Evolutionary conservation across 2,888 invertebrate genomes (phyloP).

Genomic region (Ctena decussata): DNA sequence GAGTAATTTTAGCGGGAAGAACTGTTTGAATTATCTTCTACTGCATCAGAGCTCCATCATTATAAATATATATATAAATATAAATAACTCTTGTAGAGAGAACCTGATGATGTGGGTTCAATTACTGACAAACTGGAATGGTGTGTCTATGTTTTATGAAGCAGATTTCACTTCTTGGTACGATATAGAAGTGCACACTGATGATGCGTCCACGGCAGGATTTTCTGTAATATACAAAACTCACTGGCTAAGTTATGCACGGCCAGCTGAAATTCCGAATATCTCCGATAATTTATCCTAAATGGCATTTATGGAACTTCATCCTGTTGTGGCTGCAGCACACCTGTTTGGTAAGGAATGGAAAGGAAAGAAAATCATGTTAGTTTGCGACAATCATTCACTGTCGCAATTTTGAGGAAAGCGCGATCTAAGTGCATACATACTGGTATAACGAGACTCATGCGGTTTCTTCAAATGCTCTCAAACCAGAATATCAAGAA

Average conservation of each 20-base stretch:
- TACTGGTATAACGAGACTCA: slow-evolving; percentile 21
- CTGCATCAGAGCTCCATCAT: slow-evolving; percentile 28
- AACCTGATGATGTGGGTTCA: slow-evolving; percentile 32
- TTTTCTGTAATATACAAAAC: slow-evolving; percentile 33
- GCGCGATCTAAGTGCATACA: slow-evolving; percentile 17
- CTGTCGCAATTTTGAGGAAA: slow-evolving; percentile 43
- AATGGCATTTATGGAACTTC: slow-evolving; percentile 38
- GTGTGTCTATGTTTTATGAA: slow-evolving; percentile 23
- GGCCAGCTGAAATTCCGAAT: slow-evolving; percentile 23
- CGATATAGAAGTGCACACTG: slow-evolving; percentile 23
- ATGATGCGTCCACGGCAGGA: slow-evolving; percentile 28
- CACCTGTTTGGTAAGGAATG: slow-evolving; percentile 17
- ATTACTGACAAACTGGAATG: slow-evolving; percentile 35
- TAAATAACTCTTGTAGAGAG: slow-evolving; percentile 6
- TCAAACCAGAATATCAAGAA: too few relatives aligned
- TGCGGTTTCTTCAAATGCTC: too few relatives aligned
- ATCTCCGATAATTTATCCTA: slow-evolving; percentile 4
- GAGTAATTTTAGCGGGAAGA: slow-evolving; percentile 34
- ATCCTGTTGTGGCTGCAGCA: slow-evolving; percentile 43
- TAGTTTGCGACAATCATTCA: slow-evolving; percentile 40
- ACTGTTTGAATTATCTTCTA: slow-evolving; percentile 1
- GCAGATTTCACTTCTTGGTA: neutral
- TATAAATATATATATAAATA: slow-evolving; percentile 19
- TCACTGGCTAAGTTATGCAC: slow-evolving; percentile 32
- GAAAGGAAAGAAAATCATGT: slow-evolving; percentile 12